These are phyloP conservation scores for Encarsia formosa DNA, from an alignment of 2,888 invertebrate species.

Conservation along the genomic window DNA sequence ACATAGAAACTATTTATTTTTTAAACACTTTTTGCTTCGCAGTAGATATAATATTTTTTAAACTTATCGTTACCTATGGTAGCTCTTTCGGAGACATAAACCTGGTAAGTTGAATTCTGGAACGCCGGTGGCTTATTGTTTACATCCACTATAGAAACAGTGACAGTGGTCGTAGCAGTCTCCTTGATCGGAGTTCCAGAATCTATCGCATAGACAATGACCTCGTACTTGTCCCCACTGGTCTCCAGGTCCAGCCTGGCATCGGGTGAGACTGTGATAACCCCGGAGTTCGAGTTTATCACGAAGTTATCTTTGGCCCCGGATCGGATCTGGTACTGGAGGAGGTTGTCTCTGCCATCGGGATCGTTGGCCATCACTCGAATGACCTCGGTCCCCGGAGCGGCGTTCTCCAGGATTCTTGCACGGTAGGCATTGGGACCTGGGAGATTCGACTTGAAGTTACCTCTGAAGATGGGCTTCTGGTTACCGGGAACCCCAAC, in stretches of 20 bases:
- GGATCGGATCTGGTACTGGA: slow-evolving; percentile 67
- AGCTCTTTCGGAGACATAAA: slow-evolving; percentile 69
- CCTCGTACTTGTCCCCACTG: slow-evolving; percentile 65
- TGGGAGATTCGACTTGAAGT: slow-evolving; percentile 59
- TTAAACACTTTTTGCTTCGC: too few relatives aligned
- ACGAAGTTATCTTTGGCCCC: slow-evolving; percentile 76
- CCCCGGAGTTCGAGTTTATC: slow-evolving; percentile 68
- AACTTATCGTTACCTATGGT: slow-evolving; percentile 57
- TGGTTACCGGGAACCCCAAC: slow-evolving; percentile 78
- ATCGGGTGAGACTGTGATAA: slow-evolving; percentile 69
- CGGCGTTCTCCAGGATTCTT: slow-evolving; percentile 67
- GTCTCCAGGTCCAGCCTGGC: slow-evolving; percentile 68
- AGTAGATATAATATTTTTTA: too few relatives aligned
- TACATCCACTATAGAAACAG: slow-evolving; percentile 68
- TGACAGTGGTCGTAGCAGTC: slow-evolving; percentile 73
- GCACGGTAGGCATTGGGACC: slow-evolving; percentile 71
- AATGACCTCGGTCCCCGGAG: slow-evolving; percentile 66
- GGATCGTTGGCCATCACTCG: slow-evolving; percentile 72
- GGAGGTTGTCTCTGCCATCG: slow-evolving; percentile 67
- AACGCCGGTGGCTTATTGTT: slow-evolving; percentile 82
- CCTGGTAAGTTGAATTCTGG: slow-evolving; percentile 59
- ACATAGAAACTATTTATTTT: background rate
- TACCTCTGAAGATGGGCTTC: slow-evolving; percentile 73
- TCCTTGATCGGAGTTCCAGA: slow-evolving; percentile 70
- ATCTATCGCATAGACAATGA: slow-evolving; percentile 72